A percentile compares a stretch with the other conserved stretches of the same genome.
Conservation (phyloP, 1,140 invertebrate genomes). For the Platyura marginata region DNA sequence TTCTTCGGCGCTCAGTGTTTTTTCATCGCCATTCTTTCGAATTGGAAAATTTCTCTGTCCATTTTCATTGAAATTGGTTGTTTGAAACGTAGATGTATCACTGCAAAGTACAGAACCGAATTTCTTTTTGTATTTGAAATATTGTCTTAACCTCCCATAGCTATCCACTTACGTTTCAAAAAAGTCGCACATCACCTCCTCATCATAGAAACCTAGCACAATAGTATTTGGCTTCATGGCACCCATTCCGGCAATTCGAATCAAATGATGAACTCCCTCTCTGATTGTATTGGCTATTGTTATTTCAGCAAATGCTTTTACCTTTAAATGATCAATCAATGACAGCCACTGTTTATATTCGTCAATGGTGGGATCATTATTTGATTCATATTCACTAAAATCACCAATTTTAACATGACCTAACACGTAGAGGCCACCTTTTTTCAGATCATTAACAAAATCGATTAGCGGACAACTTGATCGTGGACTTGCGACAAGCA, state of each 20-base stretch:
- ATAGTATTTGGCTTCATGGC: constrained; percentile 99
- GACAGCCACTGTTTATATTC: constrained; percentile 76
- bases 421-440: constrained; percentile 88
- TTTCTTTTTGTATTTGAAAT: background rate
- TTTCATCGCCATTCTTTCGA: constrained; percentile 15
- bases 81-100: constrained; percentile 27
- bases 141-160: background rate
- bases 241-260: constrained; percentile 82
- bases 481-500: constrained; percentile 84
- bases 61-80: constrained; percentile 24
- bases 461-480: constrained; percentile 78
- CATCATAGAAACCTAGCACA: constrained; percentile 74
- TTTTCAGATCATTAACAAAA: constrained; percentile 98
- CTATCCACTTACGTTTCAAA: constrained; percentile 32
- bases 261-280: constrained; percentile 81
- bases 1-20: constrained; percentile 33
- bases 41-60: constrained; percentile 24
- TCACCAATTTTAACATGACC: constrained; percentile 73
- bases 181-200: constrained; percentile 52
- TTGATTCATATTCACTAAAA: constrained; percentile 28
- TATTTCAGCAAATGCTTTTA: constrained; percentile 95
- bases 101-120: constrained; percentile 7
- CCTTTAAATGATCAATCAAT: constrained; percentile 69
- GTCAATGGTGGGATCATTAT: constrained; percentile 47
- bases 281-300: constrained; percentile 71